These are phyloP conservation scores for Colius striatus DNA, from an alignment of 2,113 vertebrate genomes.

Conservation along the genomic window DNA sequence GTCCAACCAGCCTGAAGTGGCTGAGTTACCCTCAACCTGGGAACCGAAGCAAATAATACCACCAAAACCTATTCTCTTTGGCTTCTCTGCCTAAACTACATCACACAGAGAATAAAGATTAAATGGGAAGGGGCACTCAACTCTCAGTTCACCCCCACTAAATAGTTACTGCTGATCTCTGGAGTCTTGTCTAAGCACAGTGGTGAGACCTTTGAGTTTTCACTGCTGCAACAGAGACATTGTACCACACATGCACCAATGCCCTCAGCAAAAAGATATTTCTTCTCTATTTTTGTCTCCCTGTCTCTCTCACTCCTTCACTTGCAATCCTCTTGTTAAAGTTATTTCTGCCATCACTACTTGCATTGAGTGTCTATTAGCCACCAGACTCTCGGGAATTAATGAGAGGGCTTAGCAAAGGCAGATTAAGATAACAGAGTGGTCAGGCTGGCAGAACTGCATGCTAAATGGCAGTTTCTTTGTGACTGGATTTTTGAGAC, in stretches of 20 bases:
- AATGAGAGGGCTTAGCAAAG: neutral
- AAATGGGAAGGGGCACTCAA: neutral
- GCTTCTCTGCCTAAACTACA: neutral
- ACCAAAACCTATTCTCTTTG: neutral
- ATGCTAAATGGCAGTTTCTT: neutral
- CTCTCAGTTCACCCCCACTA: neutral
- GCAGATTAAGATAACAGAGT: neutral
- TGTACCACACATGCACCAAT: neutral
- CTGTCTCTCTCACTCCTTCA: neutral
- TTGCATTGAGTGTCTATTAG: neutral
- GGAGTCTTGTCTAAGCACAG: neutral
- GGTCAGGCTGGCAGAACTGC: neutral
- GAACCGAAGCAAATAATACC: neutral
- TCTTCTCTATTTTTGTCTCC: neutral
- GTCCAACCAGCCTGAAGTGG: neutral
- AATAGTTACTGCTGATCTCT: neutral
- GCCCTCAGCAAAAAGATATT: neutral
- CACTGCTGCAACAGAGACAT: neutral
- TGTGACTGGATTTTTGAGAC: neutral
- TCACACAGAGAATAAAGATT: neutral
- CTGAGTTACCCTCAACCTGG: neutral
- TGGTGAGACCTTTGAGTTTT: neutral
- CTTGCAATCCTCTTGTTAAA: neutral
- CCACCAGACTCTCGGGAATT: neutral
- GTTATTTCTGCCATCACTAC: neutral